Conservation (phyloP, 2,113 vertebrate species). For the Atrichornis clamosus region DNA sequence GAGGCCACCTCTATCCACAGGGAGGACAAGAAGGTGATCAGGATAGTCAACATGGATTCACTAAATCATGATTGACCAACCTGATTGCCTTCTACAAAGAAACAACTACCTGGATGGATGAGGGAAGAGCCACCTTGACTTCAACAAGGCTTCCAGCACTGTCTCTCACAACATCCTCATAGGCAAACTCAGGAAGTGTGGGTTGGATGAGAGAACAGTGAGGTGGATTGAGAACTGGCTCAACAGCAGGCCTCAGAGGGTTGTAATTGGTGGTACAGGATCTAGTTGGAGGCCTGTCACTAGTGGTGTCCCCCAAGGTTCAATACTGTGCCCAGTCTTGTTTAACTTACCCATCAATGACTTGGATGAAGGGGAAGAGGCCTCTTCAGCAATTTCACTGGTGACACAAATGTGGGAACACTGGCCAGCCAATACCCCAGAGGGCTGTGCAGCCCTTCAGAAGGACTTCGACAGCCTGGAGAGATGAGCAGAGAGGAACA, state of each 20-base stretch:
- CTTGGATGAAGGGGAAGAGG: not conserved
- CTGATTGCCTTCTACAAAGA: not conserved
- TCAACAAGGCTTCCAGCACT: not conserved
- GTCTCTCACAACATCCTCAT: not conserved
- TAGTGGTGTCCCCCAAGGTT: accelerated
- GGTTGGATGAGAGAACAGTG: too few relatives aligned
- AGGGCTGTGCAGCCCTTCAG: not conserved
- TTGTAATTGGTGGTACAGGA: not conserved
- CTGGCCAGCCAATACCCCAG: not conserved
- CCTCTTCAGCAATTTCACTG: not conserved
- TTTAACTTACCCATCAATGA: not conserved
- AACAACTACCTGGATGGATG: not conserved
- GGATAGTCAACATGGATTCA: not conserved
- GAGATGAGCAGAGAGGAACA: not conserved
- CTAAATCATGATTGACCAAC: not conserved
- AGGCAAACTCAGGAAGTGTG: not conserved
- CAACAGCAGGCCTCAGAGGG: not conserved
- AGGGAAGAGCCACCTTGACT: not conserved
- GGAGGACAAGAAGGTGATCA: not conserved
- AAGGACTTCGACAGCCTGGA: not conserved
- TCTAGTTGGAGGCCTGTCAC: accelerated
- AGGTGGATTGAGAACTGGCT: not conserved
- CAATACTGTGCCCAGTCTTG: accelerated
- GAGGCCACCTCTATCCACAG: not conserved
- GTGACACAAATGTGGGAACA: not conserved